A percentile compares a stretch with the other conserved stretches of the same genome.
These are phyloP conservation scores for Cydia splendana DNA, from an alignment of 1,140 invertebrate genomes.

Conservation along the genomic window DNA sequence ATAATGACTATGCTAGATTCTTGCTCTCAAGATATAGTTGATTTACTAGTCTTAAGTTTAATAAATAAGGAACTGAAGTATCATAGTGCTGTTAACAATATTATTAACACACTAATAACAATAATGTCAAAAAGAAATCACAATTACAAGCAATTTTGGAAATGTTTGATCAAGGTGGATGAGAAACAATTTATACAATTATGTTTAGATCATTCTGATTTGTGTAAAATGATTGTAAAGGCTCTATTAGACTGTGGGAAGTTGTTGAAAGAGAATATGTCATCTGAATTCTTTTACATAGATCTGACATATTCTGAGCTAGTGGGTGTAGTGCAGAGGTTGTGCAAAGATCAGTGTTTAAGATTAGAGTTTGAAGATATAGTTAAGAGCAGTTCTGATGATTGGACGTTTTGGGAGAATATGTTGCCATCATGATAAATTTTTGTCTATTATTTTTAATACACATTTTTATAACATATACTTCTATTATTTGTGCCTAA, in stretches of 20 bases:
- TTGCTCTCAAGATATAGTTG: constrained; percentile 47
- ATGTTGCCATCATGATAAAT: constrained; percentile 41
- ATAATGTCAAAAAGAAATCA: constrained; percentile 71
- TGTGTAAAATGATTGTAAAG: constrained; percentile 79
- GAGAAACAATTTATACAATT: constrained; percentile 67
- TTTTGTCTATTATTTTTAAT: constrained; percentile 35
- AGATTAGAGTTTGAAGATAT: constrained; percentile 55
- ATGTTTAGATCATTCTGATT: constrained; percentile 67
- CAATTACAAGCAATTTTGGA: constrained; percentile 72
- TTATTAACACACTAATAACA: constrained; percentile 71
- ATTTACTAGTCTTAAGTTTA: constrained; percentile 59
- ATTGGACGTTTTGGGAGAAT: constrained; percentile 58
- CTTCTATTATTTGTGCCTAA: constrained; percentile 33
- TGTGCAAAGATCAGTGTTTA: constrained; percentile 55
- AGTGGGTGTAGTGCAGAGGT: constrained; percentile 66
- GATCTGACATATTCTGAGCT: constrained; percentile 78
- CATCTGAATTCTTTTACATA: constrained; percentile 74
- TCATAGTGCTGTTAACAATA: constrained; percentile 62
- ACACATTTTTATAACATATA: constrained; percentile 27
- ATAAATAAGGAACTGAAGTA: constrained; percentile 56
- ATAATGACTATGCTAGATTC: constrained; percentile 50
- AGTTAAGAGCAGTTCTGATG: constrained; percentile 40
- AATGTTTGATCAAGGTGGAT: constrained; percentile 66
- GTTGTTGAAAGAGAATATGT: constrained; percentile 55
- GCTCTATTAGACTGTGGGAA: constrained; percentile 80